Conservation (phyloP, 2,888 invertebrate genomes). For the Spatulosminthurus flaviceps region DNA sequence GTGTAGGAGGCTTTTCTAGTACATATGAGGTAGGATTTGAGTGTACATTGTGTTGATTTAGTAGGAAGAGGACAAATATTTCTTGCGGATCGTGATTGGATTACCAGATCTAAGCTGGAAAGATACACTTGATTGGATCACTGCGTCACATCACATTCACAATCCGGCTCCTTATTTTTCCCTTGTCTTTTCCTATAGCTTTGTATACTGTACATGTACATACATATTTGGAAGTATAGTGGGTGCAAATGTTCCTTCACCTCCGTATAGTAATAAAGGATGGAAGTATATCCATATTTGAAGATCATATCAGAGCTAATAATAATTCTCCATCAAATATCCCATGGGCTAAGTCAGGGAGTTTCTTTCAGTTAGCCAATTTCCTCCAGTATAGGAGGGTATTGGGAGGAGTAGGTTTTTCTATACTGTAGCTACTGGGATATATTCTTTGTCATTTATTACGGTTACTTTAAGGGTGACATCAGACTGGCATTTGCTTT, state of each 20-base stretch:
- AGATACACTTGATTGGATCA: constrained; percentile 57
- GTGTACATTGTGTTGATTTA: constrained; percentile 50
- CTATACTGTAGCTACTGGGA: too few species aligned
- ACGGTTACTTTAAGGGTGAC: neutral
- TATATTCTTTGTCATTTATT: constrained; percentile 12
- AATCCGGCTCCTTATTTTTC: constrained; percentile 44
- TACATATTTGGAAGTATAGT: too few species aligned
- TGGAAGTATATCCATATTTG: too few species aligned
- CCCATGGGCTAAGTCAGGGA: neutral
- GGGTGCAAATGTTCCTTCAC: too few species aligned
- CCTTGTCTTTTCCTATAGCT: neutral
- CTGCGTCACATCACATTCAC: constrained; percentile 49
- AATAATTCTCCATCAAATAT: neutral
- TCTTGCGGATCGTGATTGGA: constrained; percentile 52
- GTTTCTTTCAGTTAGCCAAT: constrained; percentile 1
- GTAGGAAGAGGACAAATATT: constrained; percentile 52
- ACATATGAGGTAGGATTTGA: neutral
- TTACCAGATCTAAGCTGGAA: constrained; percentile 51
- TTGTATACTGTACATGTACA: too few species aligned
- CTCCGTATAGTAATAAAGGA: too few species aligned
- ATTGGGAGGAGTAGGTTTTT: too few species aligned
- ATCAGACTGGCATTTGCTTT: neutral
- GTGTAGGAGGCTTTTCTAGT: neutral
- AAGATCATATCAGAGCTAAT: too few species aligned
- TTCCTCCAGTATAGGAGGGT: neutral